Evolutionary conservation across 2,888 invertebrate genomes (phyloP).

Genomic region (Melanotus villosus): DNA sequence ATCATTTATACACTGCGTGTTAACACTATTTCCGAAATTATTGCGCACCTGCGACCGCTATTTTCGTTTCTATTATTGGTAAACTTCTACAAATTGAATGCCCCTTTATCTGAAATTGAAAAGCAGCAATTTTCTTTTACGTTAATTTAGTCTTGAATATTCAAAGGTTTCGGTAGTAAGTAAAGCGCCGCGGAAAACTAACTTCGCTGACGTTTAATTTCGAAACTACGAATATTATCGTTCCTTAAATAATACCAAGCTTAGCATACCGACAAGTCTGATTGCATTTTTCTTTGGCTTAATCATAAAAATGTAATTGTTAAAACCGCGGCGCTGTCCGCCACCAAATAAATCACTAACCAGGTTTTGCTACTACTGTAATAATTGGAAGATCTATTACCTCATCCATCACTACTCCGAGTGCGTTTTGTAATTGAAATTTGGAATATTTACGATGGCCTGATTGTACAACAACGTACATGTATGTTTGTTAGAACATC

Average conservation of each 20-base stretch:
- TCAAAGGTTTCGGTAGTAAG: no score
- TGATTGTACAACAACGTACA: slow-evolving; percentile 39
- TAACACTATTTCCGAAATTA: slow-evolving; percentile 46
- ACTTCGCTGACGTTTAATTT: no score
- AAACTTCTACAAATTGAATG: slow-evolving; percentile 5
- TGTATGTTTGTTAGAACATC: no score
- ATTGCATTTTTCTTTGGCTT: neutral
- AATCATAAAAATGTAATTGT: slow-evolving; percentile 45
- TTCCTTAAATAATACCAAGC: no score
- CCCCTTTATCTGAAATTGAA: neutral
- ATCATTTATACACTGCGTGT: slow-evolving; percentile 47
- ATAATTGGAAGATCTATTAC: slow-evolving; percentile 30
- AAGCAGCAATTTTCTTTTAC: neutral
- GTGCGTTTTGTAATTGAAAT: slow-evolving; percentile 49
- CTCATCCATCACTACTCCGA: slow-evolving; percentile 45
- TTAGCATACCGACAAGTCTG: no score
- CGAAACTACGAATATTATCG: no score
- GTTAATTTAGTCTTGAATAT: no score
- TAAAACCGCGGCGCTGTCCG: neutral
- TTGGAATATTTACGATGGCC: slow-evolving; percentile 47
- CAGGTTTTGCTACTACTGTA: slow-evolving; percentile 48
- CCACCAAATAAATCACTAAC: slow-evolving; percentile 48
- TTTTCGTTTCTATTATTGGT: slow-evolving; percentile 32
- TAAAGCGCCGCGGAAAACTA: no score
- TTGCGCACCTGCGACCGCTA: slow-evolving; percentile 40